A percentile compares a stretch with the other conserved stretches of the same genome.
phyloP scores from a whole-genome alignment of 2,113 vertebrate species.

The Orycteropus afer region DNA sequence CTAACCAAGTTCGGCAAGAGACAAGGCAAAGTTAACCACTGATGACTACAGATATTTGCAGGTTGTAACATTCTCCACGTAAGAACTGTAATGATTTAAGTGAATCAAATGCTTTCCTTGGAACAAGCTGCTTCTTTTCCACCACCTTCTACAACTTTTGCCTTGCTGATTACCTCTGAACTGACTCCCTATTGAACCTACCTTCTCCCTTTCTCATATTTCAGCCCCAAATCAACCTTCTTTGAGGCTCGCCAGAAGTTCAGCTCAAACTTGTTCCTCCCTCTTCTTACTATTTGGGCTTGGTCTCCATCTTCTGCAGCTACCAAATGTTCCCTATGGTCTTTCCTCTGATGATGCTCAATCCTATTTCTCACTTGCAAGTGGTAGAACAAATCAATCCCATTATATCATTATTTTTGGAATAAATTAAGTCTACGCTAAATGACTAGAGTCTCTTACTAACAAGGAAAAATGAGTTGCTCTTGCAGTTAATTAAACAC shows the following conservation, averaged over 20 bases:
- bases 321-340: neutral
- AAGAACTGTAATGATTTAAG: neutral
- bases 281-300: neutral
- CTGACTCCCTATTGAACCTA: neutral
- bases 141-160: neutral
- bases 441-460: neutral
- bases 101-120: neutral
- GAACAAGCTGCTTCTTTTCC: neutral
- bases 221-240: neutral
- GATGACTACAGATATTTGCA: neutral
- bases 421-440: neutral
- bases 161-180: neutral
- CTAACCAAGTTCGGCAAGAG: too few species aligned
- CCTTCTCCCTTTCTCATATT: neutral
- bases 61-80: neutral
- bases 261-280: neutral
- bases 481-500: slow-evolving; percentile 1
- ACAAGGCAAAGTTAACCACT: neutral
- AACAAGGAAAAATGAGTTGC: neutral
- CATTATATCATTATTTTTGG: neutral
- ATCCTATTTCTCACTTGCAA: neutral
- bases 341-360: neutral
- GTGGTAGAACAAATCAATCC: neutral
- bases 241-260: neutral
- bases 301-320: neutral